Evolutionary conservation across 2,797 vertebrate genomes (phyloP).

Genomic region (Neosilurus hyrtlii): DNA sequence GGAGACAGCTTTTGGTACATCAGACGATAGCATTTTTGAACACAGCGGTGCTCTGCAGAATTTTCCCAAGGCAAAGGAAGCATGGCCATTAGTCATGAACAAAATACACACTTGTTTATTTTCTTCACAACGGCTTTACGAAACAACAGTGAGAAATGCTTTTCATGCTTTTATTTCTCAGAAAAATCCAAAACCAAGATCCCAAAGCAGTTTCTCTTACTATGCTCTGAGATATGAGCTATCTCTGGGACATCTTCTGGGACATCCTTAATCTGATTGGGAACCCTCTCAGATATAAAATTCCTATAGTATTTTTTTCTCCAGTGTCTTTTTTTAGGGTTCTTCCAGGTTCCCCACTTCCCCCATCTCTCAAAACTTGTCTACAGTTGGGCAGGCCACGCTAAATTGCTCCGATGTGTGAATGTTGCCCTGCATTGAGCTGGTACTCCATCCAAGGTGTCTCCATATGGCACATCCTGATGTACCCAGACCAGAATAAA

Average conservation of each 20-base stretch:
- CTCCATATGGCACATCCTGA: background rate
- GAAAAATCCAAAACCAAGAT: background rate
- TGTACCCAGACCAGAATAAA: background rate
- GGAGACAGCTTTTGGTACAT: slow-evolving; percentile 20
- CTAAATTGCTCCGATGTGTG: background rate
- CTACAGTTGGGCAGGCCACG: background rate
- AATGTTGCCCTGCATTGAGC: background rate
- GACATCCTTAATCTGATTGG: background rate
- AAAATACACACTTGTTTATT: slow-evolving; percentile 28
- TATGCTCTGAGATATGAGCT: background rate
- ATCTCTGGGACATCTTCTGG: background rate
- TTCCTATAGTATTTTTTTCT: background rate
- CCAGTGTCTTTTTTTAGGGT: background rate
- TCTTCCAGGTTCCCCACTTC: background rate
- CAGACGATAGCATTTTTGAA: slow-evolving; percentile 11
- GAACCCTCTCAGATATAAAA: background rate
- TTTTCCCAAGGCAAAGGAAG: slow-evolving; percentile 17
- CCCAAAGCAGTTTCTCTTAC: background rate
- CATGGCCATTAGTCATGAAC: slow-evolving; percentile 6
- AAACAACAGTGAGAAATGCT: background rate
- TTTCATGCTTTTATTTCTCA: background rate
- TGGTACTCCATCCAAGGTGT: background rate
- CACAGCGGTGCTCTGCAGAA: slow-evolving; percentile 11
- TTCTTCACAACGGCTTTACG: slow-evolving; percentile 7
- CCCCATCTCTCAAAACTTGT: background rate